These are phyloP conservation scores for Micrasema minimum DNA, from an alignment of 1,140 invertebrate species.

Conservation along the genomic window DNA sequence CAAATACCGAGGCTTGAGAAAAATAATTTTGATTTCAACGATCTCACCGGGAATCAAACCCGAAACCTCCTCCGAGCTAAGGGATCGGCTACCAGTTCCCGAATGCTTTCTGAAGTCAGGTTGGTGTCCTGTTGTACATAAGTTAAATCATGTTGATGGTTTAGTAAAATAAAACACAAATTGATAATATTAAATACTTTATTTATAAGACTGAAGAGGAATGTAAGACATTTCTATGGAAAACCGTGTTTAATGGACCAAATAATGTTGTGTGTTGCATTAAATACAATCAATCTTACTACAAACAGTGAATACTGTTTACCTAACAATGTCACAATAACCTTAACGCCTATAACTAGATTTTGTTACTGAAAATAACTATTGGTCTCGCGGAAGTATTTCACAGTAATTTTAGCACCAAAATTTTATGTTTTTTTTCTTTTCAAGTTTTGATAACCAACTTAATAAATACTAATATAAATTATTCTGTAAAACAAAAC, in stretches of 20 bases:
- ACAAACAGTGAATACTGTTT: neutral
- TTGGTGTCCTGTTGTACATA: no score
- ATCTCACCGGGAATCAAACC: no score
- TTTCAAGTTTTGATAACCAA: constrained; percentile 23
- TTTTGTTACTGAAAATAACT: constrained; percentile 43
- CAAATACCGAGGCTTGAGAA: no score
- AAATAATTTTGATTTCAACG: no score
- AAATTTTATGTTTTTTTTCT: constrained; percentile 34
- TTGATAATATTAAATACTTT: constrained; percentile 44
- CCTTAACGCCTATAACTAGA: constrained; percentile 41
- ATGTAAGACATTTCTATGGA: constrained; percentile 30
- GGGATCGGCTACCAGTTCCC: no score
- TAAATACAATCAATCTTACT: constrained; percentile 30
- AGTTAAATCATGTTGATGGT: no score
- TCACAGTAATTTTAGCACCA: constrained; percentile 52
- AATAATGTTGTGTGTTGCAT: constrained; percentile 13
- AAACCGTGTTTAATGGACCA: constrained; percentile 8
- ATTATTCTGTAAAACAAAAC: constrained; percentile 46
- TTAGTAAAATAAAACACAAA: constrained; percentile 15
- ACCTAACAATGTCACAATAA: constrained; percentile 25
- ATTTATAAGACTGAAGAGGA: constrained; percentile 47
- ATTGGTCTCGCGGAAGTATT: constrained; percentile 44
- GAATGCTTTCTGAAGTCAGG: no score
- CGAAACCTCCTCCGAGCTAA: no score
- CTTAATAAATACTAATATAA: constrained; percentile 40